These are phyloP conservation scores for Pseudochaenichthys georgianus DNA, from an alignment of 2,797 vertebrate species.

Conservation along the genomic window DNA sequence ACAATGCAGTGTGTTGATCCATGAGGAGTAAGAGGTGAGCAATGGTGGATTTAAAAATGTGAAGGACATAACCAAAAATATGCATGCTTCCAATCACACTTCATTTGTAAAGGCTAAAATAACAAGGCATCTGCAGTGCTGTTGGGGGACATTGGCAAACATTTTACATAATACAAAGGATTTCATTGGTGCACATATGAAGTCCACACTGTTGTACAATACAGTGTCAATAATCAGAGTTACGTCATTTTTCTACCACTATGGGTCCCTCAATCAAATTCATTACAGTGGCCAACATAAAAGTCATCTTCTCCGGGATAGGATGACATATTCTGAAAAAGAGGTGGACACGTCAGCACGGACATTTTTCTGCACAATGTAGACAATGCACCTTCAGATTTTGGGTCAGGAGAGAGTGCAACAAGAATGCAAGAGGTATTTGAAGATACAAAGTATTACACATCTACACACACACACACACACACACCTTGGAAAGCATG, in stretches of 20 bases:
- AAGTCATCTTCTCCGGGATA: too few species aligned
- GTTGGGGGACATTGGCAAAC: not conserved
- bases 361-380: not conserved
- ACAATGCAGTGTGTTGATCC: constrained; percentile 16
- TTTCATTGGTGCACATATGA: too few species aligned
- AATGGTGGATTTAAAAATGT: constrained; percentile 7
- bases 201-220: too few species aligned
- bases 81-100: not conserved
- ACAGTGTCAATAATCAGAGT: too few species aligned
- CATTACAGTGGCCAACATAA: too few species aligned
- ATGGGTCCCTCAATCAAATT: too few species aligned
- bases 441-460: not conserved
- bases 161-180: not conserved
- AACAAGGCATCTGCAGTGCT: not conserved
- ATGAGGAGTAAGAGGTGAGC: not conserved
- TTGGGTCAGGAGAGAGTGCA: not conserved
- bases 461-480: not conserved
- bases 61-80: not conserved
- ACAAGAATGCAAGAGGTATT: not conserved
- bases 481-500: not conserved
- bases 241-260: too few species aligned
- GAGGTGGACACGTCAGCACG: not conserved
- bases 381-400: not conserved
- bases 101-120: not conserved
- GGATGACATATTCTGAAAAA: not conserved